Evolutionary conservation across 2,797 vertebrate species (phyloP), one percentile per base, ranked within the genome.

Genomic region (Champsocephalus gunnari): DNA sequence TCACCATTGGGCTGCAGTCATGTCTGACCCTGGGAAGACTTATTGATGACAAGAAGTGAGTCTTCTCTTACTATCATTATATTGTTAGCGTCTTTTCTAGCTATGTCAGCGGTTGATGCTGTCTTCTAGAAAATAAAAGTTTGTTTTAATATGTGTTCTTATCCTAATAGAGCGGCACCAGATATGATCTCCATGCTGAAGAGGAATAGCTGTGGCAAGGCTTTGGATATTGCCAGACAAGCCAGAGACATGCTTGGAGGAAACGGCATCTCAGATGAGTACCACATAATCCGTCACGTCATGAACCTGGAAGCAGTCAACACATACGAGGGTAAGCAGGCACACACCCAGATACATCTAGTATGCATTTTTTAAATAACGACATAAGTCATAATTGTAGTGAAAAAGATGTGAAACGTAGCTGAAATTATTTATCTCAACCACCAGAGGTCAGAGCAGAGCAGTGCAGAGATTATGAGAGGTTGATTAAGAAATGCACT

Each of bases 251-350:
- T 98, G 95, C 92, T 98, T 72, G 97, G 97, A 7, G 97, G 95
- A 4, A 98, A 98, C 0, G 97, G 96, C 11, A 91, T 98, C 13
- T 89, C 94, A 0, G 97, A 98, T 0, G 97, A 98, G 78, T 98
- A 95, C 86, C 96, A 97, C 19, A 88, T 98, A 48, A 98, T 98
- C 84, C 94, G 97, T 4, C 97, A 98, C 3, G 88, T 95, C 74
- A 94, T 98, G 94, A 98, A 98, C 91, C 92, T 98, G 67, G 97
- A 98, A 88, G 93, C 97, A 0, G 97, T 98, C 79, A 98, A 97
- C 89, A 98, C 97, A 6, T 98, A 98, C 0, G 96, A 97, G 93
- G 97, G 96, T 97, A 78, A 19, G 82, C 21, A 21, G 21, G 21
- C 24, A 28, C 13, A 12, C 53, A 55, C 3, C 17, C 16, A 12